Conservation (phyloP, 2,113 vertebrate genomes). For the Sylvietta virens region DNA sequence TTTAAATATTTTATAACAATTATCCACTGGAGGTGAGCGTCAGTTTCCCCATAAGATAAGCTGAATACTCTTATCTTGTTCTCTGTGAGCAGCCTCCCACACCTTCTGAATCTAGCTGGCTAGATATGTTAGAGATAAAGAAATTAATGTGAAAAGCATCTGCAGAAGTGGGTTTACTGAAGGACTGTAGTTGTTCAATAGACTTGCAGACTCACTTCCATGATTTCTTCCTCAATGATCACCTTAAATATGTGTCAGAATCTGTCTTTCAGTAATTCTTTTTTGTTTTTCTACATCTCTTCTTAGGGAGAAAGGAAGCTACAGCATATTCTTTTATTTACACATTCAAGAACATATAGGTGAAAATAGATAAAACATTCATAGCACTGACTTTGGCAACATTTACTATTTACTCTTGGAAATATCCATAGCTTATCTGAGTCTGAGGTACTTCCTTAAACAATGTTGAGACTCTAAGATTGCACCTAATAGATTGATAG, state of each 20-base stretch:
- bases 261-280: not conserved
- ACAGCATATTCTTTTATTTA: not conserved
- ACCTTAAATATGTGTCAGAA: not conserved
- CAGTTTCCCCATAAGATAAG: not conserved
- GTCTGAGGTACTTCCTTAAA: not conserved
- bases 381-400: not conserved
- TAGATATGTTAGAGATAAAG: not conserved
- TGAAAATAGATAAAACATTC: not conserved
- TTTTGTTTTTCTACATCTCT: not conserved
- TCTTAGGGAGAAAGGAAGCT: not conserved
- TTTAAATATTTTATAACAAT: conserved; percentile 10
- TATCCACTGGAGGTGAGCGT: not conserved
- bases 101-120: not conserved
- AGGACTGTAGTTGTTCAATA: not conserved
- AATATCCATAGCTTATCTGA: not conserved
- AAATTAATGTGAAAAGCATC: not conserved
- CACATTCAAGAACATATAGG: not conserved
- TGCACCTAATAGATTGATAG: not conserved
- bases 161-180: not conserved
- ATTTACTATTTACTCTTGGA: not conserved
- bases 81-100: not conserved
- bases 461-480: not conserved
- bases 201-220: not conserved
- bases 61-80: not conserved
- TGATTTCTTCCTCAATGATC: not conserved